These are phyloP conservation scores for Dasypolia templi DNA, from an alignment of 2,888 invertebrate species.

Conservation along the genomic window DNA sequence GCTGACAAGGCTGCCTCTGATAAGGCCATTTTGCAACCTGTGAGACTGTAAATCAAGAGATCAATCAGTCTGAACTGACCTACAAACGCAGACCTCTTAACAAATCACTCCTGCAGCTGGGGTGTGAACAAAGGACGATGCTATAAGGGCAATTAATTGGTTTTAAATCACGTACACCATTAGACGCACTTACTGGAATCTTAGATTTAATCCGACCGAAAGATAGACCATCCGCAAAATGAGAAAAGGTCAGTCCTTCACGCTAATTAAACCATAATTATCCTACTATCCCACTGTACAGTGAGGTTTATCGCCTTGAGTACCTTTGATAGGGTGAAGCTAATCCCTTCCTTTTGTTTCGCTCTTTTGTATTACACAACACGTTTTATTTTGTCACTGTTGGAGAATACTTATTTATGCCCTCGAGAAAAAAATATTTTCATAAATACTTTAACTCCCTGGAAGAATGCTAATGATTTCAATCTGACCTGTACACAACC, in stretches of 20 bases:
- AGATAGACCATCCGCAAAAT: neutral
- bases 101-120: slow-evolving; percentile 47
- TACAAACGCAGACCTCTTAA: slow-evolving; percentile 28
- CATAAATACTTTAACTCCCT: neutral
- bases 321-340: neutral
- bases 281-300: neutral
- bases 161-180: neutral
- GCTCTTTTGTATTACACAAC: neutral
- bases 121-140: slow-evolving; percentile 23
- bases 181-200: neutral
- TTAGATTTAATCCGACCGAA: slow-evolving; percentile 6
- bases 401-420: too few species aligned
- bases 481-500: too few species aligned
- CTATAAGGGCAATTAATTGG: slow-evolving; percentile 17
- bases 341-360: neutral
- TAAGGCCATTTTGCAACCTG: slow-evolving; percentile 14
- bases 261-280: slow-evolving; percentile 2
- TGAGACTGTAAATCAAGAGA: slow-evolving; percentile 28
- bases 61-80: slow-evolving; percentile 38
- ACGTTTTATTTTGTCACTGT: neutral
- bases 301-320: neutral
- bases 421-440: too few species aligned
- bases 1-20: neutral
- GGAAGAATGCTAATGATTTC: slow-evolving; percentile 1
- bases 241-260: neutral